Percentiles rank a stretch among this genome's conserved stretches.
Evolutionary conservation across 2,888 invertebrate genomes (phyloP).

Genomic region (Crepidodera aurea): DNA sequence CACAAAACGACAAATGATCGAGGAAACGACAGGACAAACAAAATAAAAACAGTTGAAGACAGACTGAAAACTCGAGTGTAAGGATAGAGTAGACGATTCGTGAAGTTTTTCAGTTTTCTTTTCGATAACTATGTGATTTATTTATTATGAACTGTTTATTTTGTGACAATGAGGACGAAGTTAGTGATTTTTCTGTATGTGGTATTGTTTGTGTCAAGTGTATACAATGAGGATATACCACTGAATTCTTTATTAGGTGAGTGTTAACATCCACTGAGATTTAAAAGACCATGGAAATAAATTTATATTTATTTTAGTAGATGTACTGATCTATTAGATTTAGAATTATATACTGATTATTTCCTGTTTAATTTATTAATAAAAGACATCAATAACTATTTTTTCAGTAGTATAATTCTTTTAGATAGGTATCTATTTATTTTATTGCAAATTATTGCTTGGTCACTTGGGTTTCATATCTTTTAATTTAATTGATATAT

Average conservation of each 20-base stretch:
- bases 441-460: no score
- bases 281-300: no score
- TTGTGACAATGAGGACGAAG: conserved; percentile 47
- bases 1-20: conserved; percentile 5
- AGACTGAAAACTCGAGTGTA: background rate
- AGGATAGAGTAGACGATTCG: conserved; percentile 6
- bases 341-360: no score
- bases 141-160: conserved; percentile 39
- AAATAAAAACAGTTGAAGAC: conserved; percentile 9
- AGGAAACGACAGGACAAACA: background rate
- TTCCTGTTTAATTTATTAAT: no score
- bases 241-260: conserved; percentile 44
- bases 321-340: no score
- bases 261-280: conserved; percentile 15
- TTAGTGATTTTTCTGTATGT: conserved; percentile 45
- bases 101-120: conserved; percentile 16
- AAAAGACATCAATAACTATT: no score
- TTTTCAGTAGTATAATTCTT: no score
- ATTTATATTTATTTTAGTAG: no score
- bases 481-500: no score
- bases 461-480: no score
- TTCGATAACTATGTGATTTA: conserved; percentile 28
- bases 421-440: no score
- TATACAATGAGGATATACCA: conserved; percentile 44
- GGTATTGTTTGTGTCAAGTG: conserved; percentile 43